A percentile compares a stretch with the other conserved stretches of the same genome.
These are phyloP conservation scores for Belgica antarctica DNA, from an alignment of 2,888 invertebrate species.

Conservation along the genomic window DNA sequence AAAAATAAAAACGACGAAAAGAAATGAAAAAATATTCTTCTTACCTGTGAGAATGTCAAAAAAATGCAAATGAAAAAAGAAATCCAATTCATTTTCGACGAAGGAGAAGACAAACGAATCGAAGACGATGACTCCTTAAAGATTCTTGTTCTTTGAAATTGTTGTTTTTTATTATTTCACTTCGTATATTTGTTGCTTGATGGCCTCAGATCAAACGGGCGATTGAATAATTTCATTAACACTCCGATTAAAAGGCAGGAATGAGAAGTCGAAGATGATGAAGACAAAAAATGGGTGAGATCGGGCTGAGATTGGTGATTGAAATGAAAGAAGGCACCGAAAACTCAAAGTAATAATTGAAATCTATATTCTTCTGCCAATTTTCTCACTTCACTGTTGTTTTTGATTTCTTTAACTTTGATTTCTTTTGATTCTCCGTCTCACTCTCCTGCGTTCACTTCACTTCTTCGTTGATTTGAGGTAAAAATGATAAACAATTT, in stretches of 20 bases:
- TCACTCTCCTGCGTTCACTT: neutral
- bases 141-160: conserved; percentile 16
- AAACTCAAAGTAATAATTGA: conserved; percentile 8
- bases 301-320: conserved; percentile 12
- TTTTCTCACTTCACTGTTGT: conserved; percentile 38
- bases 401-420: neutral
- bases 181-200: conserved; percentile 14
- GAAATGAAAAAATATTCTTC: conserved; percentile 32
- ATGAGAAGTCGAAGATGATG: neutral
- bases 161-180: conserved; percentile 26
- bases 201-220: conserved; percentile 1
- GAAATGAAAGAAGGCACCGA: conserved; percentile 22
- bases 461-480: conserved; percentile 17
- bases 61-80: conserved; percentile 44
- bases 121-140: conserved; percentile 31
- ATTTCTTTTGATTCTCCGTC: neutral
- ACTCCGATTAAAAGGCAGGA: conserved; percentile 16
- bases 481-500: conserved; percentile 36
- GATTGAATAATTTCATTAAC: conserved; percentile 42
- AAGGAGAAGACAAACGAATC: conserved; percentile 35
- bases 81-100: conserved; percentile 43
- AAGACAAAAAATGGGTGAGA: neutral
- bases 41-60: conserved; percentile 44
- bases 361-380: conserved; percentile 37
- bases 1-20: no score